These are phyloP conservation scores for Ophiodon elongatus DNA, from an alignment of 2,113 vertebrate genomes.

Conservation along the genomic window DNA sequence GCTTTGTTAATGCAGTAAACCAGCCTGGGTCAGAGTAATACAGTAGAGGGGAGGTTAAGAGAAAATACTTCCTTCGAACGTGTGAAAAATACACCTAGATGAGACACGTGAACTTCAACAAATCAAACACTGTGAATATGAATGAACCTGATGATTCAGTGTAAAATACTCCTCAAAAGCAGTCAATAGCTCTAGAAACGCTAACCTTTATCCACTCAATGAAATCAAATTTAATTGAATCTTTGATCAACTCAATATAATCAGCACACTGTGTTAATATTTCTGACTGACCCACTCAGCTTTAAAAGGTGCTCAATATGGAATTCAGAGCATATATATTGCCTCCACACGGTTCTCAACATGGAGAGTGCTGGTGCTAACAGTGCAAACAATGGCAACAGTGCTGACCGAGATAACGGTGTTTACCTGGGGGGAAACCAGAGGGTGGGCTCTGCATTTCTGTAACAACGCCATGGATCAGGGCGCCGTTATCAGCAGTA, in stretches of 20 bases:
- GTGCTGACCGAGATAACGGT: neutral
- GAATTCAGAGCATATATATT: neutral
- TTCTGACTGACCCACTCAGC: slow-evolving; percentile 6
- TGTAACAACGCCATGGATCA: neutral
- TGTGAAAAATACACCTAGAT: neutral
- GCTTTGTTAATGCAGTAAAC: neutral
- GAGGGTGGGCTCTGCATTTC: neutral
- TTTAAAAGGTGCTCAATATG: neutral
- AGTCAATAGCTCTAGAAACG: neutral
- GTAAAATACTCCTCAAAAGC: slow-evolving; percentile 14
- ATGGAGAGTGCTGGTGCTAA: neutral
- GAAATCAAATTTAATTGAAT: neutral
- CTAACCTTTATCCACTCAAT: neutral
- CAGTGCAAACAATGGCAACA: neutral
- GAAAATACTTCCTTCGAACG: neutral
- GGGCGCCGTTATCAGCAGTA: neutral
- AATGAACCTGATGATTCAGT: neutral
- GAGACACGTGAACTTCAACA: neutral
- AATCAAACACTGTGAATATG: neutral
- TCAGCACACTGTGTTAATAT: neutral
- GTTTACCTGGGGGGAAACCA: neutral
- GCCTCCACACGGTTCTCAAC: neutral
- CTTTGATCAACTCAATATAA: neutral
- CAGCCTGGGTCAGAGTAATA: neutral
- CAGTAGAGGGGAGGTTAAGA: neutral